Evolutionary conservation across 2,888 invertebrate genomes (phyloP).

Genomic region (Meiosimyza decipiens): DNA sequence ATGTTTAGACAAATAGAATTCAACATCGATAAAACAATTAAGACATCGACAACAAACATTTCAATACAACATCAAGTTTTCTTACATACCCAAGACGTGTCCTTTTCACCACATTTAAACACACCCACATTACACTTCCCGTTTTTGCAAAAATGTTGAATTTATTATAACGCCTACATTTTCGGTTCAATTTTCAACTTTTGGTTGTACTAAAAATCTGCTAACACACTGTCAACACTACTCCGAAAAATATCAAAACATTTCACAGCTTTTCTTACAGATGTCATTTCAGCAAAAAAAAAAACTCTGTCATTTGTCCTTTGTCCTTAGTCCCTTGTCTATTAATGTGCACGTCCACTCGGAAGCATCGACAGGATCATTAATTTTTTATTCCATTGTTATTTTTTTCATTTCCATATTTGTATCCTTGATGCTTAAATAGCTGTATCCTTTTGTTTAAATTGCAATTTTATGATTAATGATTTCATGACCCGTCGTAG

Average conservation of each 20-base stretch:
- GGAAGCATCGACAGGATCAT: neutral
- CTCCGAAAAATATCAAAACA: neutral
- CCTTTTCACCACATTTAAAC: neutral
- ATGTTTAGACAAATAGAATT: constrained; percentile 16
- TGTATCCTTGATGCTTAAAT: constrained; percentile 9
- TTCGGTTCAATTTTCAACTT: constrained; percentile 4
- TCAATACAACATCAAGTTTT: constrained; percentile 63
- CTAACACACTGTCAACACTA: neutral
- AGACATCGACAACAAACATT: constrained; percentile 47
- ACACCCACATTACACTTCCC: neutral
- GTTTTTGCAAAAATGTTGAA: constrained; percentile 36
- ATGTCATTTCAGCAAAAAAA: neutral
- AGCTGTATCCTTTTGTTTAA: constrained; percentile 32
- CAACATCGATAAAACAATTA: constrained; percentile 29
- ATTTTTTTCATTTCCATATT: constrained; percentile 34
- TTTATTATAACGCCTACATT: constrained; percentile 29
- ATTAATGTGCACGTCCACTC: neutral
- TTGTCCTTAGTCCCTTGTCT: neutral
- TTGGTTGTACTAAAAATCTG: neutral
- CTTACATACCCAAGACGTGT: constrained; percentile 55
- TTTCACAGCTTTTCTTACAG: neutral
- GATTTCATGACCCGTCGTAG: constrained; percentile 11
- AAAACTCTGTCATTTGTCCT: constrained; percentile 1
- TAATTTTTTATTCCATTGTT: constrained; percentile 25
- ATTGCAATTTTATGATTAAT: constrained; percentile 40